Percentiles rank a stretch among this genome's conserved stretches.
Conservation (phyloP, 2,888 invertebrate genomes). For the Lottia gigantea region DNA sequence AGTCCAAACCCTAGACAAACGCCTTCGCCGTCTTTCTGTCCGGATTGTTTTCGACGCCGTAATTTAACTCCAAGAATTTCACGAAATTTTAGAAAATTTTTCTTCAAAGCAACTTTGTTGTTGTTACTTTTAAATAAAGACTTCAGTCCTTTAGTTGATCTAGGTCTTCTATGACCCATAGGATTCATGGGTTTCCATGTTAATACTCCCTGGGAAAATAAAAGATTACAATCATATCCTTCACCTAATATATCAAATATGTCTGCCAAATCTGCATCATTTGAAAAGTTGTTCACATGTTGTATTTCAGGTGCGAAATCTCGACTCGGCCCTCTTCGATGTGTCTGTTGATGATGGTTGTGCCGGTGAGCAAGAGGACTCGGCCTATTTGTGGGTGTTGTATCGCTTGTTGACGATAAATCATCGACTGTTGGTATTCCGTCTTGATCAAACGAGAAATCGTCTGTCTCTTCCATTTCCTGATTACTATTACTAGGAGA, state of each 20-base stretch:
- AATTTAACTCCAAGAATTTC: conserved; percentile 48
- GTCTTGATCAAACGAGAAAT: conserved; percentile 48
- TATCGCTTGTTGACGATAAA: conserved; percentile 19
- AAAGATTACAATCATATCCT: conserved; percentile 54
- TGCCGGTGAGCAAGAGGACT: background rate
- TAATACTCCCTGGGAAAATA: conserved; percentile 39
- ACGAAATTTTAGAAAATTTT: conserved; percentile 31
- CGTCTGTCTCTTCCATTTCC: conserved; percentile 20
- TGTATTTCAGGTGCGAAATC: conserved; percentile 5
- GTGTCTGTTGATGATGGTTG: background rate
- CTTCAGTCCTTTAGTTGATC: background rate
- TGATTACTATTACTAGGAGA: background rate
- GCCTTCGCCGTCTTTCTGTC: conserved; percentile 45
- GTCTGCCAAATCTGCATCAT: conserved; percentile 41
- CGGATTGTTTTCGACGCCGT: conserved; percentile 37
- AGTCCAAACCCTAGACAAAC: conserved; percentile 40
- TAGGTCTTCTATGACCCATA: conserved; percentile 14
- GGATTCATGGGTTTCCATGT: conserved; percentile 47
- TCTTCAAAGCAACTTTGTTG: conserved; percentile 16
- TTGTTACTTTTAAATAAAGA: conserved; percentile 23
- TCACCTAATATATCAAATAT: conserved; percentile 54
- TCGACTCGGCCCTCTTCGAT: background rate
- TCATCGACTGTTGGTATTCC: conserved; percentile 42
- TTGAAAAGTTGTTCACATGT: conserved; percentile 25
- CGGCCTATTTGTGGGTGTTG: conserved; percentile 17